Base-by-base conservation (phyloP, 2,888 invertebrate genomes). In the Napeogenes inachia region DNA sequence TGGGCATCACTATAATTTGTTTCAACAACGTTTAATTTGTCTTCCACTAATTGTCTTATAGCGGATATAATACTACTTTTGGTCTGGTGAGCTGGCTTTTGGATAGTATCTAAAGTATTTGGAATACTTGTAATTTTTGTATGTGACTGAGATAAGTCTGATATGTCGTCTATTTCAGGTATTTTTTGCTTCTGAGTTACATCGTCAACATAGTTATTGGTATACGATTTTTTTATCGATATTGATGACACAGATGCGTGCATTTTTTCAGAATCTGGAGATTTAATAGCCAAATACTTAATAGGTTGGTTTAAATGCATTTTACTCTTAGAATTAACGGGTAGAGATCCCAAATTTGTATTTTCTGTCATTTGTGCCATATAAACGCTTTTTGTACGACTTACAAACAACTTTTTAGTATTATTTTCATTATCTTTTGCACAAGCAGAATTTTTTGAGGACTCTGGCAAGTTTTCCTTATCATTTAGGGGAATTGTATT, bases 401-500 rank as follows among this genome's bases (percentile, higher is more conserved):
- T 70, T 10, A 66, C 61, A 59, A 78, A 79, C n/a, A 70, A 61
- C 13, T 67, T 68, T 69, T 75, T 81, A n/a, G 47, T 59, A 30
- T 58, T 68, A 71, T 77, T 65, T 60, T 73, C 33, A 53, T 47
- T 10, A 58, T 57, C 60, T 69, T 74, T 58, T 13, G 21, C 46
- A n/a, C 45, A 46, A 32, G 50, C 53, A 33, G 35, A 8, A 71
- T 68, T 73, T 75, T 65, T 73, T 71, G 84, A 79, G 13, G 77
- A 73, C 68, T 80, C 76, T 8, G 87, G 82, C 56, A 81, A 63
- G 63, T 87, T 86, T 76, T 87, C 86, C 72, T 85, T 86, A 56
- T 75, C 74, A 54, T 68, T 47, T 32, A 55, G 0, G 13, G 64
- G 45, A n/a, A 63, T 33, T 21, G 38, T 45, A 54, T 53, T 62